phyloP scores from a whole-genome alignment of 92 coral and sea anemone species.

The Chrysogorgia sp. region DNA sequence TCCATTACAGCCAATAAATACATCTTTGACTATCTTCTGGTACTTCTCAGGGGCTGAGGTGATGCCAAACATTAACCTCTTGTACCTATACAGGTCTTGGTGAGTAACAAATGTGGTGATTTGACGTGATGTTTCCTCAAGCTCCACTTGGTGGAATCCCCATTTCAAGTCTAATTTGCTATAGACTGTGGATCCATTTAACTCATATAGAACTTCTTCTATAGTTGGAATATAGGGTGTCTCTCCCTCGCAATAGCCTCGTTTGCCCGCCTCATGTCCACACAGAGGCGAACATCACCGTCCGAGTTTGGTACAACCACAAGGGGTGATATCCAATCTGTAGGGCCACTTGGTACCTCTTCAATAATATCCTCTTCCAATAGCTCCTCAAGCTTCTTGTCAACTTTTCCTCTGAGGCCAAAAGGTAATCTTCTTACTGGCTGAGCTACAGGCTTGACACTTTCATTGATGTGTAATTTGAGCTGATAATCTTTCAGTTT shows the following conservation, averaged over 20 bases:
- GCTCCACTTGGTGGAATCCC: conserved; percentile 27
- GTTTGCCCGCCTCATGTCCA: conserved; percentile 7
- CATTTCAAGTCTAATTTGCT: conserved; percentile 25
- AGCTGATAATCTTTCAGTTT: conserved; percentile 34
- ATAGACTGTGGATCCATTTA: conserved; percentile 2
- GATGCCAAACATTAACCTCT: conserved; percentile 31
- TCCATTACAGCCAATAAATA: conserved; percentile 15
- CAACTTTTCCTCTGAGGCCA: conserved; percentile 45
- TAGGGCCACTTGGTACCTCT: conserved; percentile 30
- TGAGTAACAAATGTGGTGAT: conserved; percentile 25
- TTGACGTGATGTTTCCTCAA: background rate
- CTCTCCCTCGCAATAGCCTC: conserved; percentile 3
- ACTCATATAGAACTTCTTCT: background rate
- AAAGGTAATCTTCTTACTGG: conserved; percentile 16
- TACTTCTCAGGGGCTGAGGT: conserved; percentile 32
- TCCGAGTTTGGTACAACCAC: conserved; percentile 45
- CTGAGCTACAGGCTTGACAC: conserved; percentile 37
- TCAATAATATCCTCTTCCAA: conserved; percentile 29
- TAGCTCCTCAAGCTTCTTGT: conserved; percentile 42
- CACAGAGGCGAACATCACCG: background rate
- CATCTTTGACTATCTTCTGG: conserved; percentile 13
- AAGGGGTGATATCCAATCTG: conserved; percentile 49
- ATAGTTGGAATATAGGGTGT: conserved; percentile 1
- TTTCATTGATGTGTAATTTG: conserved; percentile 22
- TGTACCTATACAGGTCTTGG: conserved; percentile 10